A percentile compares a stretch with the other conserved stretches of the same genome.
These are phyloP conservation scores for Casuarius casuarius DNA, from an alignment of 2,113 vertebrate species.

Conservation along the genomic window DNA sequence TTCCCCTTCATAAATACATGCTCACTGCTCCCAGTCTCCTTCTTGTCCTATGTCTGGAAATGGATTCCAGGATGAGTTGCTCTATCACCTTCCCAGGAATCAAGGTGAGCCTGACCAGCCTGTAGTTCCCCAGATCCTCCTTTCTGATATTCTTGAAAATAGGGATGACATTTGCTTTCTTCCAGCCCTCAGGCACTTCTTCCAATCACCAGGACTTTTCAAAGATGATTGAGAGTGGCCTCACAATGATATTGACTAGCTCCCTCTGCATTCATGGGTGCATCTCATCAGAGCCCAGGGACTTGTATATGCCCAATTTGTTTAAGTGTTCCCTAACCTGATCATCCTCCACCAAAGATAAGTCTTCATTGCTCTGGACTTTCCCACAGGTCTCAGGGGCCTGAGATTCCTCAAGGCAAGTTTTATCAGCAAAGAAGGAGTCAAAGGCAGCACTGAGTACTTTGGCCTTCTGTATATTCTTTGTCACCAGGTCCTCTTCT, in stretches of 20 bases:
- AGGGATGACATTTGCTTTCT: neutral
- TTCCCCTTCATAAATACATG: neutral
- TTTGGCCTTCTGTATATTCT: neutral
- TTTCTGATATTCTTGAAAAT: neutral
- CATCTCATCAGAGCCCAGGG: neutral
- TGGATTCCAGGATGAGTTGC: neutral
- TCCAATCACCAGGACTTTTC: neutral
- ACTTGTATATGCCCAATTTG: neutral
- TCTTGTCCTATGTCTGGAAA: neutral
- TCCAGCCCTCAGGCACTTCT: neutral
- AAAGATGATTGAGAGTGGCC: neutral
- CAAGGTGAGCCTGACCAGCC: neutral
- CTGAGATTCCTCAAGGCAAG: neutral
- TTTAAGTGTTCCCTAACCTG: neutral
- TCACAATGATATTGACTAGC: neutral
- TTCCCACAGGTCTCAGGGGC: neutral
- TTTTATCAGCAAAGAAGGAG: neutral
- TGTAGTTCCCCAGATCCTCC: neutral
- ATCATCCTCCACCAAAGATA: neutral
- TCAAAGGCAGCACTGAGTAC: neutral
- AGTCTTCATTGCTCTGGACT: neutral
- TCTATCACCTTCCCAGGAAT: neutral
- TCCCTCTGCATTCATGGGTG: neutral
- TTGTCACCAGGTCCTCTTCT: neutral
- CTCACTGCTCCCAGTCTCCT: neutral